A percentile compares a stretch with the other conserved stretches of the same genome.
phyloP scores from a whole-genome alignment of 2,888 invertebrate species.

The Lochmaea capreae region DNA sequence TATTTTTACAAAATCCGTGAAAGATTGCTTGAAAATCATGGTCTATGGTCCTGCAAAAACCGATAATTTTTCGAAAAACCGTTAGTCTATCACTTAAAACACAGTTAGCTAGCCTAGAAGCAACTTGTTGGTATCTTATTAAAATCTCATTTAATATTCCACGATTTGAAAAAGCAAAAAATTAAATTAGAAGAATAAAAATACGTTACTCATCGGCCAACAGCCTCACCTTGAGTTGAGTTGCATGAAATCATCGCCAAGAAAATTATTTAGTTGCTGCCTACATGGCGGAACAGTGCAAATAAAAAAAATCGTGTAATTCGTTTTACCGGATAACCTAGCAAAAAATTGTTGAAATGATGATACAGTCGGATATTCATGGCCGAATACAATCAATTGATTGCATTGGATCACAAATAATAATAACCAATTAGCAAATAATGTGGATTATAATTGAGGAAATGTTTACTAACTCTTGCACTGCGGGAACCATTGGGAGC shows the following conservation, averaged over 20 bases:
- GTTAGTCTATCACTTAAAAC: slow-evolving; percentile 8
- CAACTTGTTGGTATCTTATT: not conserved
- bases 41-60: too few relatives aligned
- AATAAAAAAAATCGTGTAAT: not conserved
- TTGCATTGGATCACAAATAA: not conserved
- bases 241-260: slow-evolving; percentile 38
- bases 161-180: not conserved
- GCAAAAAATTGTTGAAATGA: not conserved
- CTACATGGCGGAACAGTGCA: not conserved
- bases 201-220: slow-evolving; percentile 27
- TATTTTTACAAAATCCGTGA: too few relatives aligned
- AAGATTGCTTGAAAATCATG: too few relatives aligned
- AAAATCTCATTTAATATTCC: slow-evolving; percentile 21
- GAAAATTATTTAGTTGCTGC: slow-evolving; percentile 4
- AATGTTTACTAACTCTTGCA: too few relatives aligned
- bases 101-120: not conserved
- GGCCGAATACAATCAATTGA: not conserved
- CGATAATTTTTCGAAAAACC: not conserved
- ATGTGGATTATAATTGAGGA: not conserved
- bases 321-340: not conserved
- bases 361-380: not conserved
- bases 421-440: not conserved
- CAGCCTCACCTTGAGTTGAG: slow-evolving; percentile 35
- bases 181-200: not conserved
- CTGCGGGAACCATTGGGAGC: too few relatives aligned